Evolutionary conservation across 2,888 invertebrate species (phyloP).

Genomic region (Steinernema carpocapsae): DNA sequence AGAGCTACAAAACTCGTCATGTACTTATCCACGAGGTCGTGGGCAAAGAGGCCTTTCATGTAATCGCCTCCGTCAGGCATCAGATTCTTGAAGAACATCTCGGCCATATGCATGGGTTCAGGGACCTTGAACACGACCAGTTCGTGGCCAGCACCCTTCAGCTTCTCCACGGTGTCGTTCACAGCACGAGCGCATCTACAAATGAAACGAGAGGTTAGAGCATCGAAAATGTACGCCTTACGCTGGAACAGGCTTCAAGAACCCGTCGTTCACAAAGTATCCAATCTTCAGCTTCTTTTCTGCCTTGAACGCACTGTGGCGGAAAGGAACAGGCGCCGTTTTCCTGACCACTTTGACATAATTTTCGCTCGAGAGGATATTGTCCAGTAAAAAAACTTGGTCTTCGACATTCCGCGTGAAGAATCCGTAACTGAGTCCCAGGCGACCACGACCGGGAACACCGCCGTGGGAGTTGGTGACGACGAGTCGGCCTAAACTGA

Average conservation of each 20-base stretch:
- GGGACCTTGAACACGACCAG: slow-evolving; percentile 57
- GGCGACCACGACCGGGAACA: slow-evolving; percentile 62
- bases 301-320: not conserved
- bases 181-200: slow-evolving; percentile 59
- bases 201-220: slow-evolving; percentile 42
- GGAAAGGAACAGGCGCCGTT: slow-evolving; percentile 42
- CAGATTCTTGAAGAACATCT: slow-evolving; percentile 57
- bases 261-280: slow-evolving; percentile 69
- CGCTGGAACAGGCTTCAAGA: slow-evolving; percentile 69
- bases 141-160: slow-evolving; percentile 56
- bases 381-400: slow-evolving; percentile 51
- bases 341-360: slow-evolving; percentile 38
- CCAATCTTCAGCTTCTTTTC: slow-evolving; percentile 64
- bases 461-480: slow-evolving; percentile 56
- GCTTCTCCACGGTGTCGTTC: slow-evolving; percentile 54
- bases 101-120: slow-evolving; percentile 47
- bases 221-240: slow-evolving; percentile 56
- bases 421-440: slow-evolving; percentile 60
- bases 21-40: slow-evolving; percentile 60
- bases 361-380: slow-evolving; percentile 41
- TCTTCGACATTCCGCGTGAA: slow-evolving; percentile 65
- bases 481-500: slow-evolving; percentile 52
- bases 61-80: slow-evolving; percentile 61
- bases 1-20: slow-evolving; percentile 58
- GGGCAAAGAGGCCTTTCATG: slow-evolving; percentile 53